Evolutionary conservation across 2,797 vertebrate species (phyloP).

Genomic region (Crocodylus rhombifer): DNA sequence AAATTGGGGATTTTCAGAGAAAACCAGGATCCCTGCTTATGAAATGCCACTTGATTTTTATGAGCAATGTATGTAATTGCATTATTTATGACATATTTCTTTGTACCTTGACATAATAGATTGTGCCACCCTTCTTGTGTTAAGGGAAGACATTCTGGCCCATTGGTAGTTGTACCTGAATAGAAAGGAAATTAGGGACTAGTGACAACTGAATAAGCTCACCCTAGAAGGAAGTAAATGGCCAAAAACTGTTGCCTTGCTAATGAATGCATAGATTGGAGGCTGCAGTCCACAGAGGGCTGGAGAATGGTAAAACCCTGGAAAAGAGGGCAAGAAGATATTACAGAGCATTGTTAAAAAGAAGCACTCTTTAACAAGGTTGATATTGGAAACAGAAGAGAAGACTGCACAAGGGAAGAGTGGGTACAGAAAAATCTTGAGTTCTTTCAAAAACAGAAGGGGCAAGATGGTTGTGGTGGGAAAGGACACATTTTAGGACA

Average conservation of each 20-base stretch:
- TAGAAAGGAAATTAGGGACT: not conserved
- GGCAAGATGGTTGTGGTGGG: not conserved
- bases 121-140: not conserved
- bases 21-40: too few species aligned
- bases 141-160: too few species aligned
- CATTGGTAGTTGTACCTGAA: not conserved
- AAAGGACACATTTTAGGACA: not conserved
- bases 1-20: too few species aligned
- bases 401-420: not conserved
- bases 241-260: not conserved
- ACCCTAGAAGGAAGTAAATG: not conserved
- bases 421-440: not conserved
- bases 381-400: not conserved
- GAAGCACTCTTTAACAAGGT: not conserved
- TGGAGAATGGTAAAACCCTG: not conserved
- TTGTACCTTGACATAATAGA: not conserved
- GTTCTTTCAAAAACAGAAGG: not conserved
- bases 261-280: not conserved
- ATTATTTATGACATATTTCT: too few species aligned
- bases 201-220: not conserved
- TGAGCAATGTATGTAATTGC: too few species aligned
- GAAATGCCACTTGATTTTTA: too few species aligned
- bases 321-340: not conserved
- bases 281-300: not conserved
- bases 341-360: not conserved